Base-by-base conservation (phyloP, 92 coral and sea anemone genomes). In the Hydrozoanthus gracilis region DNA sequence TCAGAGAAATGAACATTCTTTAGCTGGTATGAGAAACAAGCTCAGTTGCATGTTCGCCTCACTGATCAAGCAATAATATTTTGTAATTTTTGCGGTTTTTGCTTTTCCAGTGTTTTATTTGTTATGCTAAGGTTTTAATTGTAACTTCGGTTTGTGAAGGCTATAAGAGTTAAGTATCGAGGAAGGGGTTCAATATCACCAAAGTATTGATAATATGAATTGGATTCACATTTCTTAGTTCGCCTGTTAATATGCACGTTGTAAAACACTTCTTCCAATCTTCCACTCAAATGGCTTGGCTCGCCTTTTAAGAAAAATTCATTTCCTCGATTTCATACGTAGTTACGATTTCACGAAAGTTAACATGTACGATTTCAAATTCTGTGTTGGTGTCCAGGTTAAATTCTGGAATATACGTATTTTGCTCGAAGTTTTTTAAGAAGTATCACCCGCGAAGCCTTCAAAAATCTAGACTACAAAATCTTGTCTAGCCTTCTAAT, bases 1-100 rank as follows among this genome's bases (percentile, higher is more conserved):
- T n/a, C n/a, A n/a, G n/a, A n/a, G n/a, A n/a, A n/a, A n/a, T 76
- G 82, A 76, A 76, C 9, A 49, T 10, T 39, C 45, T 73, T 73
- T 73, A 49, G 62, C 79, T 17, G 64, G 13, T 39, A 49, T 27
- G 54, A 72, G 17, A 64, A 3, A 10, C 27, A 10, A 5, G 35
- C 20, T n/a, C n/a, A n/a, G n/a, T 27, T 0, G 39, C 39, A 27
- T 2, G 39, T 27, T 27, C 2, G 39, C 39, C 39, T 27, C 39
- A 27, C 39, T 27, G 39, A 27, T 27, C 39, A 2, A n/a, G 69
- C 69, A 16, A 4, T 4, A 7, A 64, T 16, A 64, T 27, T 27
- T 27, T 0, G 39, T 27, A 27, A 35, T 68, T 7, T n/a, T 68
- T 3, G 73, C 8, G 8, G 18, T 35, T 68, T 27, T 58, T 58